Percentiles rank a stretch among this genome's conserved stretches.
Evolutionary conservation across 2,888 invertebrate genomes (phyloP).

Genomic region (Anaspis maculata): DNA sequence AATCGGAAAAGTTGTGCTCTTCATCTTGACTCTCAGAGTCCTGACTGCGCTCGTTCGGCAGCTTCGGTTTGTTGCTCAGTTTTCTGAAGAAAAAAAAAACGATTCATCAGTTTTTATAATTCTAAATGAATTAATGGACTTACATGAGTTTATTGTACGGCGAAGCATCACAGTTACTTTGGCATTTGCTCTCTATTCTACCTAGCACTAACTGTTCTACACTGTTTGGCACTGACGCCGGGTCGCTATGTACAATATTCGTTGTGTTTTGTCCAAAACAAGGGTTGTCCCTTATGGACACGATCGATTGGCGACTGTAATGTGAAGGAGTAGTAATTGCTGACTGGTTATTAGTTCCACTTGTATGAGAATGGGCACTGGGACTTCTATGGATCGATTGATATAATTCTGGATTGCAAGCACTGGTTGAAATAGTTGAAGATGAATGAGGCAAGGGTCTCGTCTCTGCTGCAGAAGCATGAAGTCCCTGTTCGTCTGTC

Average conservation of each 20-base stretch:
- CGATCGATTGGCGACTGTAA: constrained; percentile 20
- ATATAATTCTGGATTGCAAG: constrained; percentile 22
- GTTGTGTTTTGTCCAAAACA: constrained; percentile 27
- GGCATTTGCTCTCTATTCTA: constrained; percentile 22
- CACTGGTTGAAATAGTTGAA: constrained; percentile 21
- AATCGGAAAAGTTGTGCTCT: constrained; percentile 38
- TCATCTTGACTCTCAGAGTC: constrained; percentile 35
- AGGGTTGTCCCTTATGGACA: constrained; percentile 31
- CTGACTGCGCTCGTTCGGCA: constrained; percentile 27
- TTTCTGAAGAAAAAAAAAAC: constrained; percentile 6
- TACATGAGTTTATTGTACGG: constrained; percentile 19
- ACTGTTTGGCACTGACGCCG: constrained; percentile 22
- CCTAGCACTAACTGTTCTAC: constrained; percentile 19
- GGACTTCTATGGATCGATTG: constrained; percentile 30
- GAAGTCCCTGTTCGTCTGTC: constrained; percentile 27
- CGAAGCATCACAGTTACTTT: constrained; percentile 28
- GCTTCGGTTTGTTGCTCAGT: constrained; percentile 6
- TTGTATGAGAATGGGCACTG: constrained; percentile 28
- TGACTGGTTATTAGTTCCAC: constrained; percentile 13
- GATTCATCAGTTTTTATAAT: neutral
- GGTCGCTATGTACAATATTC: constrained; percentile 18
- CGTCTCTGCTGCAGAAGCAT: constrained; percentile 16
- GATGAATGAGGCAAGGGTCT: constrained; percentile 30
- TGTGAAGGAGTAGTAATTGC: constrained; percentile 18
- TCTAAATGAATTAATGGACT: neutral